Evolutionary conservation across 2,888 invertebrate genomes (phyloP).

Genomic region (Teinopalpus imperialis): DNA sequence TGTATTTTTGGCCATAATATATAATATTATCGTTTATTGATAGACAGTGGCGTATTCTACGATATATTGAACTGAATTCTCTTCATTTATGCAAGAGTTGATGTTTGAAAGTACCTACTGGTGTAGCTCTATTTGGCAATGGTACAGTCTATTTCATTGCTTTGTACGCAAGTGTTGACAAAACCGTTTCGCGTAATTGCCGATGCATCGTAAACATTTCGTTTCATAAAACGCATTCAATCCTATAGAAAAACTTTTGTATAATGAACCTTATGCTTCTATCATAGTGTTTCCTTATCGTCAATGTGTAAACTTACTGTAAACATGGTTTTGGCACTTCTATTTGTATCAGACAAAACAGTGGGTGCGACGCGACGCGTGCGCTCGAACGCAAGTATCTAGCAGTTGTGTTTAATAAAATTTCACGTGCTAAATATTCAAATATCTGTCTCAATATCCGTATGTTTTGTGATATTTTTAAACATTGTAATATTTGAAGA

Average conservation of each 20-base stretch:
- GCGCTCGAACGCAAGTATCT: constrained; percentile 15
- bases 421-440: constrained; percentile 5
- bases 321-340: constrained; percentile 24
- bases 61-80: too few species aligned
- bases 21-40: too few species aligned
- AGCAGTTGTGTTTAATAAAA: constrained; percentile 1
- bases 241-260: background rate
- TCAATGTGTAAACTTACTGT: constrained; percentile 28
- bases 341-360: constrained; percentile 22
- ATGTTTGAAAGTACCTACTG: too few species aligned
- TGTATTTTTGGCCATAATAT: too few species aligned
- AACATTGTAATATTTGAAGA: background rate
- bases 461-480: background rate
- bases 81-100: too few species aligned
- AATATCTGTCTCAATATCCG: constrained; percentile 7
- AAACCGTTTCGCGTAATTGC: constrained; percentile 7
- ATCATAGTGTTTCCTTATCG: constrained; percentile 23
- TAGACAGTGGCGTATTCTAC: too few species aligned
- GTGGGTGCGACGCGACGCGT: constrained; percentile 23
- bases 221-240: constrained; percentile 15
- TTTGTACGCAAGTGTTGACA: constrained; percentile 15
- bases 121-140: constrained; percentile 5
- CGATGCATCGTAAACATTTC: constrained; percentile 20
- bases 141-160: constrained; percentile 5
- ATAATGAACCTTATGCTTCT: constrained; percentile 24